Percentiles rank a stretch among this genome's conserved stretches.
Conservation (phyloP, 2,888 invertebrate species). For the Microplitis deprimator region DNA sequence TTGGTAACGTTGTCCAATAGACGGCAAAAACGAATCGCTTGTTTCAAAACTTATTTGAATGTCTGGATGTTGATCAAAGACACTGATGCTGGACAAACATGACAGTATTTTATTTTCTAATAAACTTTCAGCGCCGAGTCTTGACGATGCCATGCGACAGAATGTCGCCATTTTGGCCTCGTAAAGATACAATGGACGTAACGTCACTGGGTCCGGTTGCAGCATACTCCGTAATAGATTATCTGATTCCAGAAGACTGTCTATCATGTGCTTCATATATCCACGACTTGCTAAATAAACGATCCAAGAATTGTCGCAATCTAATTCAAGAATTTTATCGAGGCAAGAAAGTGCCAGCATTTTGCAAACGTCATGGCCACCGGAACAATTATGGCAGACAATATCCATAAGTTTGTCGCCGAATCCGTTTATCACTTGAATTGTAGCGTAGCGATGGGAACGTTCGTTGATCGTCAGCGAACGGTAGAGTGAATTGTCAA, state of each 20-base stretch:
- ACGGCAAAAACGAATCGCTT: slow-evolving; percentile 74
- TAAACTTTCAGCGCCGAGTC: slow-evolving; percentile 78
- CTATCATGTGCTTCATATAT: slow-evolving; percentile 87
- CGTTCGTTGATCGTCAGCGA: slow-evolving; percentile 63
- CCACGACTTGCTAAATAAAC: slow-evolving; percentile 77
- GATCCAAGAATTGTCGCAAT: slow-evolving; percentile 80
- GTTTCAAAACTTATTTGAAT: slow-evolving; percentile 67
- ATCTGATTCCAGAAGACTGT: slow-evolving; percentile 84
- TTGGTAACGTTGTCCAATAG: slow-evolving; percentile 81
- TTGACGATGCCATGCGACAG: slow-evolving; percentile 79
- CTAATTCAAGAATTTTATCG: slow-evolving; percentile 83
- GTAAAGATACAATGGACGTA: slow-evolving; percentile 87
- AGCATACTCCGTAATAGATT: slow-evolving; percentile 78
- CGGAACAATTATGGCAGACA: slow-evolving; percentile 88
- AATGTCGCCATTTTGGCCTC: slow-evolving; percentile 89
- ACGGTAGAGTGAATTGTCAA: slow-evolving; percentile 75
- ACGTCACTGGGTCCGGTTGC: slow-evolving; percentile 78
- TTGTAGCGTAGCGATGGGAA: slow-evolving; percentile 71
- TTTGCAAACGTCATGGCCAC: slow-evolving; percentile 90
- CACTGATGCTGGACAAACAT: slow-evolving; percentile 79
- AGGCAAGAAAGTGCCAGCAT: slow-evolving; percentile 89
- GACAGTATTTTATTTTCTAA: slow-evolving; percentile 76
- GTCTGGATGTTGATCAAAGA: slow-evolving; percentile 83
- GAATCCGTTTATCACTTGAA: slow-evolving; percentile 80
- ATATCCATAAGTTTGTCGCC: slow-evolving; percentile 87